Base-by-base conservation (phyloP, 2,888 invertebrate genomes). In the Schizaphis graminum region DNA sequence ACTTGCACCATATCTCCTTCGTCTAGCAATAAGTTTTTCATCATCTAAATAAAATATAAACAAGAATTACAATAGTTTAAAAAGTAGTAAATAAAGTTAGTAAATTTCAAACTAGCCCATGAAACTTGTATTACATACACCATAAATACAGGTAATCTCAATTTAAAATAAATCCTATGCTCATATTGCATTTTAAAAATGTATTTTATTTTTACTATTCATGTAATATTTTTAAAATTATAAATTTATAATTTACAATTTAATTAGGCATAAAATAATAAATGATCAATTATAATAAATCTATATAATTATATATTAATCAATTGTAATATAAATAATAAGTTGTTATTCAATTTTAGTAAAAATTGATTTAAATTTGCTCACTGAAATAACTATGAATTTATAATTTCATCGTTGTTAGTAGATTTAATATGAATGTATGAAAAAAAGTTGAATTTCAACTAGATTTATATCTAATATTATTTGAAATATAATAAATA, bases 1-100 rank as follows among this genome's bases (percentile, higher is more conserved):
- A 99, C 97, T 95, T 98, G 98, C 16, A 99, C 96, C 86, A 98
- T 96, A 94, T 98, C 98, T 44, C 99, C 99, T 96, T 99, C 99
- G 95, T 98, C 98, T 93, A 99, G 96, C 26, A 98, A 96, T 95
- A 99, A 96, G 96, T 99, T 99, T 67, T 98, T 97, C 99, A 99
- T 99, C 99, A 99, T 99, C 98, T 98, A 96, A 57, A 96, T 96
- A 95, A 94, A 95, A 94, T 35, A 57, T 7, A 16, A n/a, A 24
- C n/a, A 44, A 47, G 16, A 16, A 7, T 90, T n/a, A 67, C 3
- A 47, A 67, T 90, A 10, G 11, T 41, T 41, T 21, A 53, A 53
- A 53, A 53, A 53, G 1, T 16, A 53, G 49, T 49, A 1, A 49
- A n/a, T 44, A 61, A 13, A 21, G 49, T 49, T 49, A 89, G 21